These are phyloP conservation scores for Okamejei kenojei DNA, from an alignment of 2,797 vertebrate species.

Conservation along the genomic window DNA sequence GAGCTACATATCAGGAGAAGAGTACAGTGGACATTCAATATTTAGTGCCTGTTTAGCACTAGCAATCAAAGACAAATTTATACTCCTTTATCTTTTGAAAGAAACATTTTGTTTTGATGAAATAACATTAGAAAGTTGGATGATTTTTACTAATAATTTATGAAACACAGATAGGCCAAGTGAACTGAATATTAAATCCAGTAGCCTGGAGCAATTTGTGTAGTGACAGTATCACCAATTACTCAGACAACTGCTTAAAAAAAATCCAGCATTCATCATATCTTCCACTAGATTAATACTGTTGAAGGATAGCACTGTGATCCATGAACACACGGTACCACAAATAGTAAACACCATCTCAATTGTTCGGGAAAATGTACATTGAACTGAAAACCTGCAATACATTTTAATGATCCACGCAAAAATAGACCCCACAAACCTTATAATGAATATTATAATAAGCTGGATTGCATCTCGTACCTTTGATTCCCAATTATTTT, in stretches of 20 bases:
- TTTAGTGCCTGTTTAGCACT: too few species aligned
- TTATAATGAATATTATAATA: neutral
- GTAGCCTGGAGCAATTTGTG: neutral
- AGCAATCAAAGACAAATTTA: too few species aligned
- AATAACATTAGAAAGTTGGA: conserved; percentile 1
- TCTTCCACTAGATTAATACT: neutral
- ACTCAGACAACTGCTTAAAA: neutral
- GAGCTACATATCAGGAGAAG: too few species aligned
- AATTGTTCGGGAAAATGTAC: neutral
- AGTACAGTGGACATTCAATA: too few species aligned
- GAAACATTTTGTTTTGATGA: neutral
- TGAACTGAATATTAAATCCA: conserved; percentile 23
- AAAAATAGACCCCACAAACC: neutral
- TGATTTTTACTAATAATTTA: neutral
- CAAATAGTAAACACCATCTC: neutral
- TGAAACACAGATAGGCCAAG: neutral
- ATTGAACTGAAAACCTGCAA: neutral
- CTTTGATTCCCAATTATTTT: neutral
- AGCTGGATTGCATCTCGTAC: neutral
- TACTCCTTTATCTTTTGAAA: neutral
- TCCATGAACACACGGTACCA: neutral
- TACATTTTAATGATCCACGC: neutral
- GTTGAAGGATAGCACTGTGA: neutral
- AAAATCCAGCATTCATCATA: neutral
- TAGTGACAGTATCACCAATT: neutral